Conservation (phyloP, 2,888 invertebrate genomes). For the Callyntrura guangdongensis region DNA sequence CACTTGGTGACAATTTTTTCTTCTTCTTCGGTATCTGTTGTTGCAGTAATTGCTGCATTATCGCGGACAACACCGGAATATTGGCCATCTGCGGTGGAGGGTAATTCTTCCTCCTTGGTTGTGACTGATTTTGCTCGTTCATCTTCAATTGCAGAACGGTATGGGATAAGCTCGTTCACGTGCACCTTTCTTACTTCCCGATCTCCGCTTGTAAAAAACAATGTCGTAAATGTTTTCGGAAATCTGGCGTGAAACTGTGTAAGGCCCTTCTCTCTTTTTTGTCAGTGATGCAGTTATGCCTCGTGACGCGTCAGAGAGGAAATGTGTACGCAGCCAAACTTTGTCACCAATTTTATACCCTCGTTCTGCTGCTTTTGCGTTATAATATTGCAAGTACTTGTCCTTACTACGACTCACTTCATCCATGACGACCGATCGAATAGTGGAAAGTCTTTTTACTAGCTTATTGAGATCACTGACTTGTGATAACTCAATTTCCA, state of each 20-base stretch:
- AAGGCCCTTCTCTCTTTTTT: constrained; percentile 68
- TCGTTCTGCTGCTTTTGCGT: constrained; percentile 1
- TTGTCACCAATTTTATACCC: constrained; percentile 47
- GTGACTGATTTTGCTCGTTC: background rate
- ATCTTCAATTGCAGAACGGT: background rate
- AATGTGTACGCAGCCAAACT: constrained; percentile 66
- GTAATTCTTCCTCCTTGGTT: background rate
- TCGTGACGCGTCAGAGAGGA: constrained; percentile 47
- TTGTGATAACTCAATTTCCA: constrained; percentile 16
- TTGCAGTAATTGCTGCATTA: too few species aligned
- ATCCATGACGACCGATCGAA: background rate
- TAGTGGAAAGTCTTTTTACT: background rate
- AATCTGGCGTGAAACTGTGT: background rate
- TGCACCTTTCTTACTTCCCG: constrained; percentile 60
- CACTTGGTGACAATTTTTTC: too few species aligned
- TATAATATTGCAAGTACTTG: constrained; percentile 28
- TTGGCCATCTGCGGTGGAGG: too few species aligned
- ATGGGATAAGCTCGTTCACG: constrained; percentile 68
- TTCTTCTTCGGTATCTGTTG: too few species aligned
- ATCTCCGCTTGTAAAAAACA: background rate
- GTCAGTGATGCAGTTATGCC: constrained; percentile 61
- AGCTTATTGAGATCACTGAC: background rate
- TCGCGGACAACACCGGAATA: too few species aligned
- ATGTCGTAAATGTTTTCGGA: constrained; percentile 18
- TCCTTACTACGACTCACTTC: constrained; percentile 18